These are phyloP conservation scores for Cheiracanthium punctorium DNA, from an alignment of 2,888 invertebrate species.

Conservation along the genomic window DNA sequence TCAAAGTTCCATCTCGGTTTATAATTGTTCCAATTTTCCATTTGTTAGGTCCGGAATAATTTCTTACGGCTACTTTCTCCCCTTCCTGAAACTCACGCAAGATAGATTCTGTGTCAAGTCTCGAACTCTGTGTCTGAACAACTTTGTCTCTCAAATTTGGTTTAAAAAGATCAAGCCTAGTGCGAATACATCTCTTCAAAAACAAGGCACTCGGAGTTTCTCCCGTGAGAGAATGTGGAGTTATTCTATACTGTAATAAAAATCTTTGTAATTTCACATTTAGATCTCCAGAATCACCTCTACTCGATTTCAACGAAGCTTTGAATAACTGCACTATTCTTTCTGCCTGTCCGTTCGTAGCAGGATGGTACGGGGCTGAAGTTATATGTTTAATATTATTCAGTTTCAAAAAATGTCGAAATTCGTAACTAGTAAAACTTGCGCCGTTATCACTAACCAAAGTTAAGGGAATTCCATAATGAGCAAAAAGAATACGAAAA, in stretches of 20 bases:
- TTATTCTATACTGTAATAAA: slow-evolving; percentile 50
- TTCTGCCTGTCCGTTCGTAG: slow-evolving; percentile 73
- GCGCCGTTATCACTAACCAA: slow-evolving; percentile 55
- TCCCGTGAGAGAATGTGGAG: slow-evolving; percentile 46
- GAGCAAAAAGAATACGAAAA: slow-evolving; percentile 42
- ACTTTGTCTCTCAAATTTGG: slow-evolving; percentile 40
- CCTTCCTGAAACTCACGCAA: slow-evolving; percentile 52
- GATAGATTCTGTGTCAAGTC: slow-evolving; percentile 45
- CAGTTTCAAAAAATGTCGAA: slow-evolving; percentile 42
- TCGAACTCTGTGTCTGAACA: slow-evolving; percentile 40
- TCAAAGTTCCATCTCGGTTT: slow-evolving; percentile 6
- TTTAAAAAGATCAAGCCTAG: slow-evolving; percentile 37
- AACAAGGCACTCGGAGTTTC: slow-evolving; percentile 50
- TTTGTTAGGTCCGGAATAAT: slow-evolving; percentile 34
- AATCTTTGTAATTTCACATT: slow-evolving; percentile 52
- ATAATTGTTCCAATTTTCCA: slow-evolving; percentile 6
- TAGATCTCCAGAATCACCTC: slow-evolving; percentile 49
- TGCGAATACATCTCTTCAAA: slow-evolving; percentile 45
- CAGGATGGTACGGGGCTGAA: slow-evolving; percentile 72
- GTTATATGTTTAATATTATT: slow-evolving; percentile 70
- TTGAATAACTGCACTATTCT: slow-evolving; percentile 70
- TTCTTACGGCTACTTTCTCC: slow-evolving; percentile 50
- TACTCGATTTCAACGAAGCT: slow-evolving; percentile 49
- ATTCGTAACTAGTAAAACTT: slow-evolving; percentile 34
- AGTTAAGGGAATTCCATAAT: slow-evolving; percentile 45